phyloP scores from a whole-genome alignment of 2,797 vertebrate genomes.

The Sebastes taczanowskii region DNA sequence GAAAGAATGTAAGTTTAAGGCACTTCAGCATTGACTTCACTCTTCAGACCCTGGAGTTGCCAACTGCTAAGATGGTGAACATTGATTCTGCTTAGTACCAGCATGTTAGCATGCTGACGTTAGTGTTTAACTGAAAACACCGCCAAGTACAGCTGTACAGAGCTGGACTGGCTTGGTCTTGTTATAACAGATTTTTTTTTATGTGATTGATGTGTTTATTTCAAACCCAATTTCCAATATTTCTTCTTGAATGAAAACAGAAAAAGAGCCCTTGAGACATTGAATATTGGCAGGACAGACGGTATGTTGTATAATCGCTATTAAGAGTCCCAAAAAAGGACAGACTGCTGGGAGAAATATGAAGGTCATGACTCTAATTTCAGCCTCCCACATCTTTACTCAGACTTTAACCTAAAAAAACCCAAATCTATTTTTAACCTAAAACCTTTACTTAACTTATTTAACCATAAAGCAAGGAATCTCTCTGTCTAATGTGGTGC shows the following conservation, averaged over 20 bases:
- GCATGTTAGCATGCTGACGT: background rate
- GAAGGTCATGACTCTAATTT: conserved; percentile 1
- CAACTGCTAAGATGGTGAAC: background rate
- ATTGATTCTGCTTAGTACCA: background rate
- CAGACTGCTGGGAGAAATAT: background rate
- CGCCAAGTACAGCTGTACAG: background rate
- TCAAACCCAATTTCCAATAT: background rate
- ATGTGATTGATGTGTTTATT: background rate
- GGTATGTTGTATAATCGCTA: background rate
- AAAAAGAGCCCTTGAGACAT: background rate
- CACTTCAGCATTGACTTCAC: no score
- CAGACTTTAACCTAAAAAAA: background rate
- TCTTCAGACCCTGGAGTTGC: accelerated
- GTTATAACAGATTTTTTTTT: background rate
- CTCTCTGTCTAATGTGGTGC: no score
- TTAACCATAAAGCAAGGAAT: no score
- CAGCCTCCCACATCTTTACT: background rate
- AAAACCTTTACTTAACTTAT: background rate
- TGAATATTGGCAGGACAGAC: background rate
- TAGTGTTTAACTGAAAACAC: background rate
- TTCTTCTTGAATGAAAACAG: background rate
- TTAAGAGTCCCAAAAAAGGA: background rate
- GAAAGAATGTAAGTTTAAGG: no score
- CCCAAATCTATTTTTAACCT: background rate
- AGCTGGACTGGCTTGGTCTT: background rate